These are phyloP conservation scores for Amblyjoppa fuscipennis DNA, from an alignment of 2,888 invertebrate species.

Conservation along the genomic window DNA sequence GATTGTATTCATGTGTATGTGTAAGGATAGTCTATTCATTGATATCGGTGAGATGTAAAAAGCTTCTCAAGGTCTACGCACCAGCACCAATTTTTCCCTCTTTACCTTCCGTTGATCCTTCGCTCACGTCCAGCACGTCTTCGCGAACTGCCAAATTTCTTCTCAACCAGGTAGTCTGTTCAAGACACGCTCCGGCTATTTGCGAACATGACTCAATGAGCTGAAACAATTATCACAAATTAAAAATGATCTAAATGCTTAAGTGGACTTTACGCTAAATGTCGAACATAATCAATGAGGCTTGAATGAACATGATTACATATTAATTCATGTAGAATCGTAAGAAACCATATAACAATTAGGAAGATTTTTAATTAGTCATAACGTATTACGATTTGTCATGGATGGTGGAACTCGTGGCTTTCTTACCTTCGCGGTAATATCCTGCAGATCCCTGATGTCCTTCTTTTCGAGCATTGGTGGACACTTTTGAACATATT, in stretches of 20 bases:
- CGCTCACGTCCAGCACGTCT: slow-evolving; percentile 86
- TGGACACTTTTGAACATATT: slow-evolving; percentile 93
- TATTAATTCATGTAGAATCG: background rate
- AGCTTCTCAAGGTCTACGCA: slow-evolving; percentile 71
- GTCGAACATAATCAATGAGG: background rate
- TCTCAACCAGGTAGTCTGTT: slow-evolving; percentile 95
- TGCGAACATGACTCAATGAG: slow-evolving; percentile 93
- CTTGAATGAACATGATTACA: background rate
- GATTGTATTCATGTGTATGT: background rate
- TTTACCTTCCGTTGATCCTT: slow-evolving; percentile 82
- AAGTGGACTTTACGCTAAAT: background rate
- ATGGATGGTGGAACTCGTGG: background rate
- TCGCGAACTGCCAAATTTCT: slow-evolving; percentile 93
- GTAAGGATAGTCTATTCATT: background rate
- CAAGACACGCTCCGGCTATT: slow-evolving; percentile 95
- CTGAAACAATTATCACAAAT: slow-evolving; percentile 74
- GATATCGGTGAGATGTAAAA: background rate
- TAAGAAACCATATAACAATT: slow-evolving; percentile 39
- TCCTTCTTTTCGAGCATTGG: slow-evolving; percentile 93
- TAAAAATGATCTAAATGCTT: background rate
- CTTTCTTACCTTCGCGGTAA: slow-evolving; percentile 88
- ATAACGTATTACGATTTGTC: background rate
- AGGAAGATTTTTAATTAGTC: background rate
- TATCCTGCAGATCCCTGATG: slow-evolving; percentile 92
- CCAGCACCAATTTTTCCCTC: slow-evolving; percentile 80